A percentile compares a stretch with the other conserved stretches of the same genome.
phyloP scores from a whole-genome alignment of 2,113 vertebrate species.

The Corythoichthys intestinalis region DNA sequence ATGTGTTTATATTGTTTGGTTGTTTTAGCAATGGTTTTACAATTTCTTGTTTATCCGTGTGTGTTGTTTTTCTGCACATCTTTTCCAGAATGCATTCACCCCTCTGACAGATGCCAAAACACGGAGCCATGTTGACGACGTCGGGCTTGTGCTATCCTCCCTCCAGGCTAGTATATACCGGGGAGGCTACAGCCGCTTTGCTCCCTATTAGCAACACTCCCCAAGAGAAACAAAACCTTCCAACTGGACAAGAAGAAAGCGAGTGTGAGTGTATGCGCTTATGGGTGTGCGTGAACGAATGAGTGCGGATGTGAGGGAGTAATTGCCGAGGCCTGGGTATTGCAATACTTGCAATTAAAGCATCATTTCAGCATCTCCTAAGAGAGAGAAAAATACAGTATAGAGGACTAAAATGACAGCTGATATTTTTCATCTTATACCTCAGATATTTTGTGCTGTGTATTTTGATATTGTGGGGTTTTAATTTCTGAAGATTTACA shows the following conservation, averaged over 20 bases:
- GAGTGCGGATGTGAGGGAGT: slow-evolving; percentile 64
- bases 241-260: slow-evolving; percentile 41
- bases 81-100: slow-evolving; percentile 95
- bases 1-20: slow-evolving; percentile 11
- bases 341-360: slow-evolving; percentile 93
- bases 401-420: slow-evolving; percentile 43
- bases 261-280: slow-evolving; percentile 3
- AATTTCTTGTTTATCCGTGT: background rate
- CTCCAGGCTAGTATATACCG: slow-evolving; percentile 99
- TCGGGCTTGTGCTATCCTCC: slow-evolving; percentile 98
- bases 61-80: slow-evolving; percentile 21
- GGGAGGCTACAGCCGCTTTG: slow-evolving; percentile 98
- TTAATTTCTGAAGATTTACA: slow-evolving; percentile 90
- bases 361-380: slow-evolving; percentile 94
- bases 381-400: slow-evolving; percentile 70
- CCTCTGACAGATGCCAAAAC: slow-evolving; percentile 98
- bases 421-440: slow-evolving; percentile 99
- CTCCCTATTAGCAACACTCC: slow-evolving; percentile 85
- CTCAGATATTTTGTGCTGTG: slow-evolving; percentile 99
- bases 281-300: slow-evolving; percentile 6
- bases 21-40: slow-evolving; percentile 2
- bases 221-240: slow-evolving; percentile 38
- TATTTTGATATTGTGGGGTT: slow-evolving; percentile 99
- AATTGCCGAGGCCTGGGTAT: slow-evolving; percentile 90
- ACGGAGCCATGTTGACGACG: slow-evolving; percentile 96